These are phyloP conservation scores for Apis dorsata DNA, from an alignment of 1,140 invertebrate genomes.

Conservation along the genomic window DNA sequence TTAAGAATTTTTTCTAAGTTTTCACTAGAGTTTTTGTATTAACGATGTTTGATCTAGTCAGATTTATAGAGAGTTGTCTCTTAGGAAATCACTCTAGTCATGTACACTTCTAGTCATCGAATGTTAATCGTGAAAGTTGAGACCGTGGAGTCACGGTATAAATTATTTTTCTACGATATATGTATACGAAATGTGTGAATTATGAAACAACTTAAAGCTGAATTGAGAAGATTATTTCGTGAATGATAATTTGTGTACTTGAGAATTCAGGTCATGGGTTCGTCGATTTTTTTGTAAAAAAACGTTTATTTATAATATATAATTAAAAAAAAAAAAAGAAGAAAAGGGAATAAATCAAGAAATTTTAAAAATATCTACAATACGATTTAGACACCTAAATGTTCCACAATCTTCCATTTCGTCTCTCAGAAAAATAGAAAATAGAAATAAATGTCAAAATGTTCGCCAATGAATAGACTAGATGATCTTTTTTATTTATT, in stretches of 20 bases:
- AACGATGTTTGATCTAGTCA: slow-evolving; percentile 26
- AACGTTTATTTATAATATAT: slow-evolving; percentile 67
- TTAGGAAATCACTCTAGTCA: slow-evolving; percentile 32
- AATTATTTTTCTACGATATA: slow-evolving; percentile 40
- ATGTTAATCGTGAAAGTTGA: not conserved
- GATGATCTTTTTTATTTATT: slow-evolving; percentile 13
- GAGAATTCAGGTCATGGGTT: not conserved
- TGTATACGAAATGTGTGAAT: not conserved
- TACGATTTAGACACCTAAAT: slow-evolving; percentile 51
- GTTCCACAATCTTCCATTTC: slow-evolving; percentile 9
- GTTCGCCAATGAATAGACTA: slow-evolving; percentile 40
- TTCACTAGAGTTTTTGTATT: not conserved
- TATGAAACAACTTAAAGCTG: not conserved
- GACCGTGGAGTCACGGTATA: no score
- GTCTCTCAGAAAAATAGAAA: not conserved
- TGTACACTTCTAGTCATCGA: not conserved
- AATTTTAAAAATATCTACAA: slow-evolving; percentile 50
- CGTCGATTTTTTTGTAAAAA: slow-evolving; percentile 56
- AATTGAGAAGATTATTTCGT: slow-evolving; percentile 3
- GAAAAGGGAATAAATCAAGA: not conserved
- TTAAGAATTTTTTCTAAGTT: not conserved
- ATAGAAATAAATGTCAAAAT: slow-evolving; percentile 5
- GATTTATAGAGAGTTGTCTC: not conserved
- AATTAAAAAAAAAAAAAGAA: slow-evolving; percentile 64
- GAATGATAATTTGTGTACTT: not conserved